Evolutionary conservation across 1,140 invertebrate species (phyloP).

Genomic region (Anoplolepis gracilipes): DNA sequence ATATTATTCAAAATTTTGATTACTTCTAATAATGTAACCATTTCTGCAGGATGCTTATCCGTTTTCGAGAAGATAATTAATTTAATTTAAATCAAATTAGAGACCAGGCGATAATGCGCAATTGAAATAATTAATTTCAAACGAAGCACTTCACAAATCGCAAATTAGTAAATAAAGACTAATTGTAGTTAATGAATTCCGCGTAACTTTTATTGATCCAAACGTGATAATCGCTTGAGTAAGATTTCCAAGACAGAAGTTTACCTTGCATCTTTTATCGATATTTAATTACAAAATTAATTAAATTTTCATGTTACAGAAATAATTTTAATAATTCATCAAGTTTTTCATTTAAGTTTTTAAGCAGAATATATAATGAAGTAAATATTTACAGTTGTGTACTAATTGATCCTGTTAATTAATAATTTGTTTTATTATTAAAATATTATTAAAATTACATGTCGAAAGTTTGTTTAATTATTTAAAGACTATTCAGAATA

Average conservation of each 20-base stretch:
- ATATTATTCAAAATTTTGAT: background rate
- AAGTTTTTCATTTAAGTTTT: too few species aligned
- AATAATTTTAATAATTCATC: conserved; percentile 10
- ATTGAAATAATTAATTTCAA: conserved; percentile 55
- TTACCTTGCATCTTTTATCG: conserved; percentile 24
- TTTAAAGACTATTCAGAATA: background rate
- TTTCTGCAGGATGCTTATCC: background rate
- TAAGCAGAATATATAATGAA: background rate
- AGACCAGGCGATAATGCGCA: conserved; percentile 13
- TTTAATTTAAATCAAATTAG: conserved; percentile 38
- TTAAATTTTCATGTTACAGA: conserved; percentile 1
- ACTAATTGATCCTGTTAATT: background rate
- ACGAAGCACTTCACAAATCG: background rate
- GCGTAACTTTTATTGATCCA: conserved; percentile 27
- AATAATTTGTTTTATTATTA: background rate
- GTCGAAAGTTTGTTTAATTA: background rate
- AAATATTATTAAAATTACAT: too few species aligned
- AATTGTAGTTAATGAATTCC: conserved; percentile 45
- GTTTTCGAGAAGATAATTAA: background rate
- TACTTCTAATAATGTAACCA: background rate
- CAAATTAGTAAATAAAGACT: conserved; percentile 49
- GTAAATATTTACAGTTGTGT: conserved; percentile 13
- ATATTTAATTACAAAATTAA: conserved; percentile 26
- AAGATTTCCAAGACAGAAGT: conserved; percentile 31
- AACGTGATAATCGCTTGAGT: conserved; percentile 23